phyloP scores from a whole-genome alignment of 2,888 invertebrate genomes.

The Andrena bucephala region DNA sequence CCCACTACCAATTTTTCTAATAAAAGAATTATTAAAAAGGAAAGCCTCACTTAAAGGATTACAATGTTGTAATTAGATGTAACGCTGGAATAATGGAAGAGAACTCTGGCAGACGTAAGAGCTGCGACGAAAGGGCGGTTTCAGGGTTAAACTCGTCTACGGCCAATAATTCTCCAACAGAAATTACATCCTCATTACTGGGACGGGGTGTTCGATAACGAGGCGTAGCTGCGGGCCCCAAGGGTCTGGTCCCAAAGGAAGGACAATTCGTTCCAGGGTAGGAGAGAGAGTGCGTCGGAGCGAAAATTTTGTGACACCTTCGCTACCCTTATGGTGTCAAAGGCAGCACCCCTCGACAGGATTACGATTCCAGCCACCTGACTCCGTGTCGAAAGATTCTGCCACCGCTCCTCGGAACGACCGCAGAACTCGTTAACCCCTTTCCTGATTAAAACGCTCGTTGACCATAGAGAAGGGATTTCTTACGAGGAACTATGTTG shows the following conservation, averaged over 20 bases:
- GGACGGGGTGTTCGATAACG: conserved; percentile 34
- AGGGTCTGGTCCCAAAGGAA: conserved; percentile 24
- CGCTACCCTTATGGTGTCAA: conserved; percentile 80
- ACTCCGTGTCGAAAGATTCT: conserved; percentile 75
- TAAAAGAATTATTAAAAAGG: too few relatives aligned
- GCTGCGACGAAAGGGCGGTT: conserved; percentile 33
- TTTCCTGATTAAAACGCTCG: conserved; percentile 55
- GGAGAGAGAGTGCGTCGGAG: conserved; percentile 18
- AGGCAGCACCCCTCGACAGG: conserved; percentile 55
- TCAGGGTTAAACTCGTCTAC: conserved; percentile 10
- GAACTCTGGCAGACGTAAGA: not conserved
- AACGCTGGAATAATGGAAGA: not conserved
- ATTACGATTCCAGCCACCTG: conserved; percentile 74
- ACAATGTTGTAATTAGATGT: not conserved
- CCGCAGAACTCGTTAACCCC: conserved; percentile 72
- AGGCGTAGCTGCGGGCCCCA: conserved; percentile 21
- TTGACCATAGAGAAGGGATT: conserved; percentile 26
- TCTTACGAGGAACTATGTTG: conserved; percentile 19
- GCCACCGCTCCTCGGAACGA: conserved; percentile 49
- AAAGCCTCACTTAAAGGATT: too few relatives aligned
- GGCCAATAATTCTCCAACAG: not conserved
- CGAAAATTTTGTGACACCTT: conserved; percentile 65
- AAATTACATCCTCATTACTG: conserved; percentile 53
- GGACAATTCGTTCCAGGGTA: conserved; percentile 64
- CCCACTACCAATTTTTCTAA: too few relatives aligned